Conservation (phyloP, 2,797 vertebrate genomes). For the Oreortyx pictus region DNA sequence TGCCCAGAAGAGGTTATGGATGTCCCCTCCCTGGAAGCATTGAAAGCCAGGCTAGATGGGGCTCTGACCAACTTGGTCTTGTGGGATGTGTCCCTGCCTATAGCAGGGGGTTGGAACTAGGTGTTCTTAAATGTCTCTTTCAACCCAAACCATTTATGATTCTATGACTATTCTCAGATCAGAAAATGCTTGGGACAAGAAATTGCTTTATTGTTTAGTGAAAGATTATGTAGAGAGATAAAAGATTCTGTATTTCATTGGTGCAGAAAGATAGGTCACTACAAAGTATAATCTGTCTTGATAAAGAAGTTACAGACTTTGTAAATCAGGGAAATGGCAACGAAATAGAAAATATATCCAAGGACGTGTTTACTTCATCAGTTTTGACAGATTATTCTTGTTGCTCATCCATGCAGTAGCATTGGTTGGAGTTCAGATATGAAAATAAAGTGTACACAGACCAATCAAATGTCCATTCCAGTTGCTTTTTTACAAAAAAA, state of each 20-base stretch:
- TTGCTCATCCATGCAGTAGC: neutral
- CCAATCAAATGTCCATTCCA: neutral
- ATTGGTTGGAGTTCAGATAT: neutral
- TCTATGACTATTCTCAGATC: neutral
- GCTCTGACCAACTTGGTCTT: too few relatives aligned
- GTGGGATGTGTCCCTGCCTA: too few relatives aligned
- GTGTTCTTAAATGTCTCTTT: too few relatives aligned
- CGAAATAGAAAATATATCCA: neutral
- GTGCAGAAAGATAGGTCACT: neutral
- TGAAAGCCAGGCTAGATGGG: too few relatives aligned
- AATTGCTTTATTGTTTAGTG: neutral
- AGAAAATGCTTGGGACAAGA: neutral
- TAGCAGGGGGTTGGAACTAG: too few relatives aligned
- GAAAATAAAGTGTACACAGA: neutral
- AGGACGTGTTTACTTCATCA: neutral
- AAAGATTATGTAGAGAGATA: neutral
- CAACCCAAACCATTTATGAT: too few relatives aligned
- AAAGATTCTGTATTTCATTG: neutral
- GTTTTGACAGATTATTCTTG: neutral
- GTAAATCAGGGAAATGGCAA: conserved; percentile 3
- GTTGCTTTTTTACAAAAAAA: neutral
- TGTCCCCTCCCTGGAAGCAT: too few relatives aligned
- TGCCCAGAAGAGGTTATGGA: too few relatives aligned
- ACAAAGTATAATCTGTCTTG: neutral
- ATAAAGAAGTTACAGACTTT: neutral